Percentiles rank a stretch among this genome's conserved stretches.
Evolutionary conservation across 2,888 invertebrate genomes (phyloP).

Genomic region (Eucriotettix oculatus): DNA sequence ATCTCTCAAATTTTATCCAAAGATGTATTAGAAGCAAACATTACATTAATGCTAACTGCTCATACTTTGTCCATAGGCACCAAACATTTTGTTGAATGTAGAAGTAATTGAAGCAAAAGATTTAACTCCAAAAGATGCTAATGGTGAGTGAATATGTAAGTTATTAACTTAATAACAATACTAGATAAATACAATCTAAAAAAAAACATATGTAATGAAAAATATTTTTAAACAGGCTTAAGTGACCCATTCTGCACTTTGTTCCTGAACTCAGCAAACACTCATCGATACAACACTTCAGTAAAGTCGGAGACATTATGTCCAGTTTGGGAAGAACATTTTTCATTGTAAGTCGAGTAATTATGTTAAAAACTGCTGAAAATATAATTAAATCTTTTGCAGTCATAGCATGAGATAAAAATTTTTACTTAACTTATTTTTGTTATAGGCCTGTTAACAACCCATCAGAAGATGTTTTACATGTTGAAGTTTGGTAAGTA

Average conservation of each 20-base stretch:
- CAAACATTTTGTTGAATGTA: conserved; percentile 66
- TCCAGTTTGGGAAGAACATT: conserved; percentile 94
- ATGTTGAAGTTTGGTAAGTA: conserved; percentile 65
- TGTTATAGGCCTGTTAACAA: conserved; percentile 54
- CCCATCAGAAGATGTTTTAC: conserved; percentile 53
- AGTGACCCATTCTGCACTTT: conserved; percentile 96
- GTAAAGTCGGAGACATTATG: conserved; percentile 80
- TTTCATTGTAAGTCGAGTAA: conserved; percentile 63
- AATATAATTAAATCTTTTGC: not conserved
- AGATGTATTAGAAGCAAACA: too few relatives aligned
- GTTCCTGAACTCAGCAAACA: conserved; percentile 58
- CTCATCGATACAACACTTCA: conserved; percentile 73
- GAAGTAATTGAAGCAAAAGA: conserved; percentile 79
- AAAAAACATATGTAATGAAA: too few relatives aligned
- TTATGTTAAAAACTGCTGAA: not conserved
- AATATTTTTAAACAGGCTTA: conserved; percentile 38
- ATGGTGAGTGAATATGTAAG: conserved; percentile 28
- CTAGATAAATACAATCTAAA: not conserved
- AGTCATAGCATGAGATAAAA: not conserved
- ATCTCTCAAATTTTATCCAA: too few relatives aligned
- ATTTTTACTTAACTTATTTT: not conserved
- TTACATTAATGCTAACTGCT: too few relatives aligned
- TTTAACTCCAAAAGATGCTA: conserved; percentile 67
- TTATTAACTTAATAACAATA: not conserved
- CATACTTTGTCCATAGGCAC: conserved; percentile 31